Evolutionary conservation across 2,888 invertebrate genomes (phyloP).

Genomic region (Euspilapteryx auroguttella): DNA sequence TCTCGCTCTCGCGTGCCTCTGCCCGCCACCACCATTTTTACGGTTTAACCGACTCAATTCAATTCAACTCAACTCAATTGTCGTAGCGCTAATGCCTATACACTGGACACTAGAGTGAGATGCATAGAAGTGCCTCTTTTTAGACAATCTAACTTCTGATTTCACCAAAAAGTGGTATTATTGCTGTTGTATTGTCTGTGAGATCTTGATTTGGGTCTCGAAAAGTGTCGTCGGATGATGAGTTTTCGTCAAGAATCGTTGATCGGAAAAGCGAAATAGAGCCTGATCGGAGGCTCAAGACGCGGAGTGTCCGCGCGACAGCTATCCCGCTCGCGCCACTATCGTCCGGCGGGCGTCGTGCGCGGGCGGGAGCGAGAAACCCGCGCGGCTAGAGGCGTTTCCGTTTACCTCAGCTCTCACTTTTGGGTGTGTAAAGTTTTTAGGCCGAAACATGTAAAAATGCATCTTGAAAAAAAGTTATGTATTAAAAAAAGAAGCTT

Average conservation of each 20-base stretch:
- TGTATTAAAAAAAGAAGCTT: slow-evolving; percentile 62
- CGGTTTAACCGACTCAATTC: slow-evolving; percentile 59
- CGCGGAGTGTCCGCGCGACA: slow-evolving; percentile 34
- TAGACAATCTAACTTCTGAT: slow-evolving; percentile 19
- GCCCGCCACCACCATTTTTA: slow-evolving; percentile 56
- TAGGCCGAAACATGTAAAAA: slow-evolving; percentile 63
- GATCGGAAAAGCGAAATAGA: slow-evolving; percentile 43
- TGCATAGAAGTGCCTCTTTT: slow-evolving; percentile 34
- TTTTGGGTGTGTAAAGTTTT: slow-evolving; percentile 59
- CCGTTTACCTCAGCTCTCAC: slow-evolving; percentile 35
- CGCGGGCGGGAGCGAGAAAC: slow-evolving; percentile 36
- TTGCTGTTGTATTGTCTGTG: too few relatives aligned
- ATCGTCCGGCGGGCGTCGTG: slow-evolving; percentile 31
- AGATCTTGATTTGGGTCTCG: too few relatives aligned
- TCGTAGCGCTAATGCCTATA: slow-evolving; percentile 56
- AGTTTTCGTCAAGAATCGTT: slow-evolving; percentile 34
- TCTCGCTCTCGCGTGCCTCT: slow-evolving; percentile 51
- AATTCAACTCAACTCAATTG: slow-evolving; percentile 62
- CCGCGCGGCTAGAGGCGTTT: slow-evolving; percentile 42
- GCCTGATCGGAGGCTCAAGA: slow-evolving; percentile 54
- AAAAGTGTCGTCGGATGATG: too few relatives aligned
- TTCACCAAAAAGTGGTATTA: too few relatives aligned
- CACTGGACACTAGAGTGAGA: slow-evolving; percentile 57
- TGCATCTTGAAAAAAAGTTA: slow-evolving; percentile 63
- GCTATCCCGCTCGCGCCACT: slow-evolving; percentile 49